Conservation (phyloP, 1,140 invertebrate genomes). For the Halesus radiatus region DNA sequence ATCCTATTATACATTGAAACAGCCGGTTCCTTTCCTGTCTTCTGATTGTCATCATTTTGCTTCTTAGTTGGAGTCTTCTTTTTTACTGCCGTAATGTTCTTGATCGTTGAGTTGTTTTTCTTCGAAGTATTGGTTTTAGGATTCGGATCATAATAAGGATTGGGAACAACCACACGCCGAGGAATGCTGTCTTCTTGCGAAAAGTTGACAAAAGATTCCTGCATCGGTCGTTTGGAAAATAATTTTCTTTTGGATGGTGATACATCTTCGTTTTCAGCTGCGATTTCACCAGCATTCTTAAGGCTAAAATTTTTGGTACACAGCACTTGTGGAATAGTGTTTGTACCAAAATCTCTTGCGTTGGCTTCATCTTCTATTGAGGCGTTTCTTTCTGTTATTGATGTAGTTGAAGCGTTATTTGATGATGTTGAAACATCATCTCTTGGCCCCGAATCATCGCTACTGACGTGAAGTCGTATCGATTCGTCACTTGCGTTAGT, state of each 20-base stretch:
- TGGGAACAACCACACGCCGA: conserved; percentile 10
- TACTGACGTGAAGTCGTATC: conserved; percentile 44
- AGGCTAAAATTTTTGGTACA: not conserved
- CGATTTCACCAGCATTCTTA: not conserved
- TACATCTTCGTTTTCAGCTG: not conserved
- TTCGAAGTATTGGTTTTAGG: conserved; percentile 9
- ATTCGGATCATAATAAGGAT: conserved; percentile 22
- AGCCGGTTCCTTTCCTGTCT: not conserved
- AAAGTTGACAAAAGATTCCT: conserved; percentile 36
- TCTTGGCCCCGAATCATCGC: conserved; percentile 33
- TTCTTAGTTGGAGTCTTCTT: conserved; percentile 21
- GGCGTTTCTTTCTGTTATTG: not conserved
- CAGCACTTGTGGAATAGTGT: not conserved
- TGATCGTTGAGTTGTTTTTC: not conserved
- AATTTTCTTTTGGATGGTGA: conserved; percentile 47
- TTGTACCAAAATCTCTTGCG: not conserved
- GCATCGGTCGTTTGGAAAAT: conserved; percentile 42
- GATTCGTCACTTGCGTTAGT: conserved; percentile 37
- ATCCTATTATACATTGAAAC: conserved; percentile 30
- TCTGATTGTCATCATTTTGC: conserved; percentile 5
- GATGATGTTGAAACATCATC: not conserved
- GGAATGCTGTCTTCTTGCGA: conserved; percentile 23
- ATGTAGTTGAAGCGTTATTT: not conserved
- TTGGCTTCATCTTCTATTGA: not conserved
- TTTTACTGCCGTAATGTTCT: no score